Evolutionary conservation across 2,113 vertebrate genomes (phyloP).

Genomic region (Coptodon rendalli): DNA sequence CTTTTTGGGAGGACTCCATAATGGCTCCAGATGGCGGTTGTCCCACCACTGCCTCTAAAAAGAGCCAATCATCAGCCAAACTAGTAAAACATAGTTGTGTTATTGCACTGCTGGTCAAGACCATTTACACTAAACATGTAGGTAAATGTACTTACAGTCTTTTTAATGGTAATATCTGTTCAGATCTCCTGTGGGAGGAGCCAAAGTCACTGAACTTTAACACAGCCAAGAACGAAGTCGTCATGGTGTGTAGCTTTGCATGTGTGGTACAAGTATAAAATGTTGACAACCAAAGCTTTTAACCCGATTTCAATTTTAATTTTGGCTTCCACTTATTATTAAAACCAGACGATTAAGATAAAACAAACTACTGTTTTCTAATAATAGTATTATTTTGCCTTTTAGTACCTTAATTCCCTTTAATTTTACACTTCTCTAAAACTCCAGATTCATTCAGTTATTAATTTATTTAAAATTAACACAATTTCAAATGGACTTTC

Average conservation of each 20-base stretch:
- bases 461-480: background rate
- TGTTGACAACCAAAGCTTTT: background rate
- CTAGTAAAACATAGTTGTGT: background rate
- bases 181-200: background rate
- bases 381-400: background rate
- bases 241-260: accelerated
- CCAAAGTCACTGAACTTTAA: background rate
- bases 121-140: background rate
- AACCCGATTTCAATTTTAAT: background rate
- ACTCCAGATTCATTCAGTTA: background rate
- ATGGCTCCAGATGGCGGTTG: background rate
- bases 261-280: background rate
- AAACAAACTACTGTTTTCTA: background rate
- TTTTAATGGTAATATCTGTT: background rate
- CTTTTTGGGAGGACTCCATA: background rate
- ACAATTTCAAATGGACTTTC: background rate
- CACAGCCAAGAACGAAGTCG: background rate
- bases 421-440: background rate
- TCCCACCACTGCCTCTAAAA: background rate
- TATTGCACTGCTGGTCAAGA: background rate
- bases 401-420: background rate
- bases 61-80: background rate
- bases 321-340: background rate
- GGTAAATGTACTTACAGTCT: background rate
- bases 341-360: background rate